Evolutionary conservation across 1,140 invertebrate genomes (phyloP).

Genomic region (Aphaenogaster rudis): DNA sequence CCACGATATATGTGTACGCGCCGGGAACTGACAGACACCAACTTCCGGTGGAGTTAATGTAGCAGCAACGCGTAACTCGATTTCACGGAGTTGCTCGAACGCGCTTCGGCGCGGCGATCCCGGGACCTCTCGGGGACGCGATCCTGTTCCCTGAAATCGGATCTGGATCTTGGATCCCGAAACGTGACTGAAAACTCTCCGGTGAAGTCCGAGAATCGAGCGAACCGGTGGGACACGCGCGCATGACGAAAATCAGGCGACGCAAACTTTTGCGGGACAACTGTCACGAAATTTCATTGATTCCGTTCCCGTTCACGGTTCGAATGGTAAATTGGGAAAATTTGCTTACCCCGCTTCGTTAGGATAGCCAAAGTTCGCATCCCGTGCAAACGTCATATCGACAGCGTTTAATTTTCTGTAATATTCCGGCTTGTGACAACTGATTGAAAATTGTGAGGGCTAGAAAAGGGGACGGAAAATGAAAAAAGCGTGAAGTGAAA

Average conservation of each 20-base stretch:
- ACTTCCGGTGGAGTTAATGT: slow-evolving; percentile 76
- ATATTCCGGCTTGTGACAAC: neutral
- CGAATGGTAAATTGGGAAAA: slow-evolving; percentile 54
- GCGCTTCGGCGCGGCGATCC: slow-evolving; percentile 59
- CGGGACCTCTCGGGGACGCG: slow-evolving; percentile 52
- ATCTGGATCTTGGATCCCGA: slow-evolving; percentile 69
- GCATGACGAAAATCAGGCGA: slow-evolving; percentile 49
- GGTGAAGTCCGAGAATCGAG: slow-evolving; percentile 23
- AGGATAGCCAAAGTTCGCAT: slow-evolving; percentile 29
- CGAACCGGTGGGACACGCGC: neutral
- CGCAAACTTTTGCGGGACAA: slow-evolving; percentile 56
- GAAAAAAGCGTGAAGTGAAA: neutral
- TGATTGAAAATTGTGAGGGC: neutral
- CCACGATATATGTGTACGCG: slow-evolving; percentile 35
- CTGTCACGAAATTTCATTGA: slow-evolving; percentile 59
- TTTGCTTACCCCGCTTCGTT: slow-evolving; percentile 45
- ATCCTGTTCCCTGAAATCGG: slow-evolving; percentile 67
- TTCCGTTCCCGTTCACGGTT: slow-evolving; percentile 39
- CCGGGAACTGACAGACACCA: slow-evolving; percentile 64
- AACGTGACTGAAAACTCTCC: slow-evolving; percentile 67
- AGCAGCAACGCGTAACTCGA: slow-evolving; percentile 74
- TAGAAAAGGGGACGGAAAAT: neutral
- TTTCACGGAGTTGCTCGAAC: slow-evolving; percentile 73
- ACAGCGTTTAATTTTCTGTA: slow-evolving; percentile 11
- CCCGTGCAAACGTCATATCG: slow-evolving; percentile 18